Percentiles rank a stretch among this genome's conserved stretches.
These are phyloP conservation scores for Hirtodrosophila confusa DNA, from an alignment of 2,888 invertebrate species.

Conservation along the genomic window DNA sequence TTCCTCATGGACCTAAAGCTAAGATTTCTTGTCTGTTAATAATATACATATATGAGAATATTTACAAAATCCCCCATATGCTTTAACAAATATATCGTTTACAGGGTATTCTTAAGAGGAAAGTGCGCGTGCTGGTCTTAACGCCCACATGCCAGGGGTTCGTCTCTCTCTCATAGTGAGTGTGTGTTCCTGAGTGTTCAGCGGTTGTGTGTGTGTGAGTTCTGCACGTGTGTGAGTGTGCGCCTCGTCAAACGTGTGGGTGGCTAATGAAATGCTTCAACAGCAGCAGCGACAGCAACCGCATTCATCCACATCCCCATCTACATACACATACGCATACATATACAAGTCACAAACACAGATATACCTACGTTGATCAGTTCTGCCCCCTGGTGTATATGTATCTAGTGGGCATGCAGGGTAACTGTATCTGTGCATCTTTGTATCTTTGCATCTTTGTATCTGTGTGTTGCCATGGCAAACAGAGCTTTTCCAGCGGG, in stretches of 20 bases:
- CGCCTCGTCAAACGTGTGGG: constrained; percentile 61
- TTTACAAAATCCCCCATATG: not conserved
- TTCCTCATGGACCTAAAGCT: no score
- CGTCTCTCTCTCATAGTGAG: constrained; percentile 24
- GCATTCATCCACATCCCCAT: constrained; percentile 41
- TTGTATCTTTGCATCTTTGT: not conserved
- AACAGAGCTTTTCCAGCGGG: constrained; percentile 57
- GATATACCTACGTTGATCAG: constrained; percentile 57
- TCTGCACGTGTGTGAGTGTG: constrained; percentile 27
- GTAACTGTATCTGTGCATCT: not conserved
- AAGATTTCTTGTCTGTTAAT: no score
- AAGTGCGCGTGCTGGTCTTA: constrained; percentile 55
- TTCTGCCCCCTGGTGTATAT: constrained; percentile 26
- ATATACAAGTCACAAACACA: constrained; percentile 6
- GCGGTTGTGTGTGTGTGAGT: constrained; percentile 4
- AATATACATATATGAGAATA: no score
- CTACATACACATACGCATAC: not conserved
- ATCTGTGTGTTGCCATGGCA: constrained; percentile 51
- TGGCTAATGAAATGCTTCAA: constrained; percentile 77
- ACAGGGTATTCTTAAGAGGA: constrained; percentile 37
- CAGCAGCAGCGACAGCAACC: constrained; percentile 57
- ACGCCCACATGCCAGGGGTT: constrained; percentile 66
- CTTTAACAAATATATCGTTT: not conserved
- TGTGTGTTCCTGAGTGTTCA: constrained; percentile 18
- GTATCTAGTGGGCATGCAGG: not conserved